Evolutionary conservation across 2,113 vertebrate species (phyloP), one percentile per base, ranked within the genome.

Genomic region (Misgurnus anguillicaudatus): DNA sequence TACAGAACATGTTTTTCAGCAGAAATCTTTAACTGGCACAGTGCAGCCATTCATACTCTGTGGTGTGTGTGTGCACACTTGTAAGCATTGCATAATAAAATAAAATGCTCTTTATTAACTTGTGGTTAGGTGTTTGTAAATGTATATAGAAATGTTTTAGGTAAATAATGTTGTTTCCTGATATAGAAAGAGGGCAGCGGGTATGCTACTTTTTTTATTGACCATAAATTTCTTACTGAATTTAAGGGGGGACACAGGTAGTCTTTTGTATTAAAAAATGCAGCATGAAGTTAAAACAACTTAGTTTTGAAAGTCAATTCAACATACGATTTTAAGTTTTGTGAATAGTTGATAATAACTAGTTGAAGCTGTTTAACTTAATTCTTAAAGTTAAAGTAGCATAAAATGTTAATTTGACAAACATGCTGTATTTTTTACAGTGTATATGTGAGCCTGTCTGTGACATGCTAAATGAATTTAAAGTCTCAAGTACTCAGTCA

Each of bases 1-100:
- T 78, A 57, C 77, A 82, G 88, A 91, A 89, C 89, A 87, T 88
- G 87, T 89, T 89, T 90, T 90, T 82, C 69, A 83, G 71, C 68
- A 82, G 75, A 80, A 67, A 60, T 31, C 60, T 45, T 68, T 38
- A 47, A 53, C 31, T 14, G 51, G 36, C 85, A 90, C 87, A 90
- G 84, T 84, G 84, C 71, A 80, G 77, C 72, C 78, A 86, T 91
- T 91, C 88, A 89, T 68, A 36, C 19, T n/a, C 61, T 60, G 75
- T 2, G 53, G 16, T 17, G 67, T 24, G 39, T 67, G 24, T 71
- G 39, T 47, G 77, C 7, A 45, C 9, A 42, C 51, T 24, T 55
- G 38, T 66, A 39, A 64, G 5, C 4, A 53, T 55, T 53, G 14
- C 55, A 9, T 78, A 21, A 51, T 31, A 38, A 51, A 70, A 42